Evolutionary conservation across 2,888 invertebrate genomes (phyloP), one percentile per base, ranked within the genome.

Genomic region (Caenorhabditis doughertyi): DNA sequence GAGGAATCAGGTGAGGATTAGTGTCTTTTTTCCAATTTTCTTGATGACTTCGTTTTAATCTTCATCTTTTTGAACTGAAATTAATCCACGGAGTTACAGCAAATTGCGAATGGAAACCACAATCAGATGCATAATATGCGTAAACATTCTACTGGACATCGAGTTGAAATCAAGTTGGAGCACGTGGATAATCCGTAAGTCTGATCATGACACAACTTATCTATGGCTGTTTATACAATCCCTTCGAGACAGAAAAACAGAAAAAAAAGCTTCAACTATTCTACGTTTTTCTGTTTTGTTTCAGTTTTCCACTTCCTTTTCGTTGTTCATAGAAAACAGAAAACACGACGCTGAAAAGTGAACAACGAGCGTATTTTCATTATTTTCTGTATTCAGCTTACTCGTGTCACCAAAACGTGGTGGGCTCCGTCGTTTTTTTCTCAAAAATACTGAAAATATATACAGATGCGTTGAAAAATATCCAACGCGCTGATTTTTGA

Each of bases 121-220:
- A 51, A 65, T 21, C 35, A 9, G 16, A 58, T 67, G 51, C 47
- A 49, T 21, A 47, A 47, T 18, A 73, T 80, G 67, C 42, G 72
- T 56, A 80, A 80, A 62, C 80, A 80, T 67, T 72, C 79, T 4
- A 18, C 71, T 9, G 79, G 64, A 9, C 65, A 53, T 23, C 56
- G 58, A 32, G 62, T 73, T 27, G 68, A 73, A 3, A 80, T 80
- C 47, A 73, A 80, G 18, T 32, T 80, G 32, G 73, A 80, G 13
- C 67, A 51, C 25, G 49, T 60, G n/a, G 80, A 80, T 51, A 65
- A 79, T 55, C 68, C 55, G 80, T 80, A 23, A 80, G 80, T 80
- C 56, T 13, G n/a, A n/a, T n/a, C n/a, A n/a, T n/a, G n/a, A n/a
- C n/a, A n/a, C n/a, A n/a, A n/a, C n/a, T n/a, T n/a, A n/a, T n/a